Evolutionary conservation across 1,140 invertebrate genomes (phyloP).

Genomic region (Hycleus phaleratus): DNA sequence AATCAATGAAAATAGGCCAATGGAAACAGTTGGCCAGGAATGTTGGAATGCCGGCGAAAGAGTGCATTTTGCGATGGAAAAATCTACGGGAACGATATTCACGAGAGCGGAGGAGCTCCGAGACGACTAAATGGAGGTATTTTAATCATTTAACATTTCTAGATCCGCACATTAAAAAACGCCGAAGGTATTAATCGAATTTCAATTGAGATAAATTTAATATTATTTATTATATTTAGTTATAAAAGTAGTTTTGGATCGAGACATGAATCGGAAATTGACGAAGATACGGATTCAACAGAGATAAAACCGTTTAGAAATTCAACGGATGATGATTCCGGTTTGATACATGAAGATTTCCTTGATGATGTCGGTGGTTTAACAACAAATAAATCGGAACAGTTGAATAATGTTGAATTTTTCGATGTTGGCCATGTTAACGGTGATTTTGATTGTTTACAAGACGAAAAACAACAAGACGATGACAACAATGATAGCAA

Average conservation of each 20-base stretch:
- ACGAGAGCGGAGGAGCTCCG: conserved; percentile 11
- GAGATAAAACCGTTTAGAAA: not conserved
- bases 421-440: conserved; percentile 1
- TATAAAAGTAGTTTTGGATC: not conserved
- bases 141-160: conserved; percentile 18
- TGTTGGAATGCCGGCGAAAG: conserved; percentile 13
- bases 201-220: not conserved
- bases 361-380: not conserved
- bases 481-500: too few relatives aligned
- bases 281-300: not conserved
- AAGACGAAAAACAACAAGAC: too few relatives aligned
- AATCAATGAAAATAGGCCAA: conserved; percentile 9
- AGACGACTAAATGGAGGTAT: conserved; percentile 13
- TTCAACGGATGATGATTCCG: not conserved
- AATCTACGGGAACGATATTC: conserved; percentile 18
- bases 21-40: conserved; percentile 17
- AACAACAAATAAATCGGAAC: not conserved
- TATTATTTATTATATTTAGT: not conserved
- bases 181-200: conserved; percentile 4
- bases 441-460: too few relatives aligned
- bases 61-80: conserved; percentile 18
- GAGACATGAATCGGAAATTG: not conserved
- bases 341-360: not conserved
- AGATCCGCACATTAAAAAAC: conserved; percentile 14
- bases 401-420: conserved; percentile 4